Base-by-base conservation (phyloP, 2,113 vertebrate genomes). In the Dromiciops gliroides region DNA sequence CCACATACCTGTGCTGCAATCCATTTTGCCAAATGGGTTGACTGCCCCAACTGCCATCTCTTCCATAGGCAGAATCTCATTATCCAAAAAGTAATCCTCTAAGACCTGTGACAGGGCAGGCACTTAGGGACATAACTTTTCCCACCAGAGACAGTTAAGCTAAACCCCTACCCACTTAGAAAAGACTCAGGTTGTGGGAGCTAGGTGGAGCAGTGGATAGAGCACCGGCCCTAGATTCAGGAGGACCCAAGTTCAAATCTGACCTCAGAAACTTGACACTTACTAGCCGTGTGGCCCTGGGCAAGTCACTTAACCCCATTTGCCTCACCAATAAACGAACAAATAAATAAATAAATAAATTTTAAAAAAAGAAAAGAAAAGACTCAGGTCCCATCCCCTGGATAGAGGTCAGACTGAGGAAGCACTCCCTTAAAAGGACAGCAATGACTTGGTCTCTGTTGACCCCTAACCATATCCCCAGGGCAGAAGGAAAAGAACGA, bases 31-130 rank as follows among this genome's bases (percentile, higher is more conserved):
- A 44, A 89, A 52, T 51, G 95, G 94, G 91, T 4, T 0, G 92
- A 48, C 90, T 91, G 96, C 90, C 52, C 95, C 51, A 44, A 44
- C 31, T 53, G 83, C 93, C n/a, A 50, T 88, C 90, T 97, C 90
- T 90, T 94, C 88, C 90, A 67, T 25, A 22, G 51, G 89, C 11
- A 93, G 31, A 93, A 0, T 48, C 19, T 49, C 52, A 91, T 52
- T 60, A 53, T 97, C 93, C 50, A 25, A 89, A 93, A 97, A 94
- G 90, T 51, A 91, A 96, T 83, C 67, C 37, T 83, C 37, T 83
- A 83, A 83, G n/a, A 95, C 90, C 97, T 98, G 50, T 44, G 56
- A 91, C 22, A 96, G 14, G 52, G 14, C 90, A 97, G 89, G 95
- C 44, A 93, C 44, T 37, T 52, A 93, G 88, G 95, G 56, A 51